phyloP scores from a whole-genome alignment of 2,888 invertebrate species.

The Apodemia mormo region DNA sequence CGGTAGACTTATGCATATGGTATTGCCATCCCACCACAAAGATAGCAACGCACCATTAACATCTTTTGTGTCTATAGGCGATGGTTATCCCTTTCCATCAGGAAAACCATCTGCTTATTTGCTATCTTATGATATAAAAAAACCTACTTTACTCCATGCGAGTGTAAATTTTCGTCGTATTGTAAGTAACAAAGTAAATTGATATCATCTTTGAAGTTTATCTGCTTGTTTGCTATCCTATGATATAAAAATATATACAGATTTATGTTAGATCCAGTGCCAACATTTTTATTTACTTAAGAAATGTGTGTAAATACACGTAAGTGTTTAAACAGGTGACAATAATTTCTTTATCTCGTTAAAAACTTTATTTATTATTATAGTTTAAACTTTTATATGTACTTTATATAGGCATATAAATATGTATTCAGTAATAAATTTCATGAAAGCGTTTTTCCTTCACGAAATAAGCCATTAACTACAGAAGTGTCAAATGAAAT shows the following conservation, averaged over 20 bases:
- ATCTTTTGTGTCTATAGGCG: too few species aligned
- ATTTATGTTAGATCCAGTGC: neutral
- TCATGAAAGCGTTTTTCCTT: neutral
- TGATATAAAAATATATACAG: neutral
- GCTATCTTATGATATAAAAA: too few species aligned
- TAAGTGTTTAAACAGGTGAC: neutral
- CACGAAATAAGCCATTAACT: slow-evolving; percentile 8
- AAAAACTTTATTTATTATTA: neutral
- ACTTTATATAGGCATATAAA: slow-evolving; percentile 13
- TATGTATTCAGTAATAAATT: slow-evolving; percentile 14
- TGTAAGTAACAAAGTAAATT: too few species aligned
- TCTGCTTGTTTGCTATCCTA: too few species aligned
- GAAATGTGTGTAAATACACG: neutral
- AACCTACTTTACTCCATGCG: too few species aligned
- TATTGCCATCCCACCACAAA: too few species aligned
- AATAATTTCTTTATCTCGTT: neutral
- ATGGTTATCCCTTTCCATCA: too few species aligned
- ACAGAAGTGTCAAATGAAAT: neutral
- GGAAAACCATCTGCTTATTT: too few species aligned
- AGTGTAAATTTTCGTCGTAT: too few species aligned
- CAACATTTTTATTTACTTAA: neutral
- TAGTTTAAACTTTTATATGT: neutral
- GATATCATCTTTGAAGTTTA: too few species aligned
- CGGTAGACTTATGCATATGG: too few species aligned
- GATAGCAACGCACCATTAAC: too few species aligned